Evolutionary conservation across 2,888 invertebrate genomes (phyloP).

Genomic region (Lithophane leautieri): DNA sequence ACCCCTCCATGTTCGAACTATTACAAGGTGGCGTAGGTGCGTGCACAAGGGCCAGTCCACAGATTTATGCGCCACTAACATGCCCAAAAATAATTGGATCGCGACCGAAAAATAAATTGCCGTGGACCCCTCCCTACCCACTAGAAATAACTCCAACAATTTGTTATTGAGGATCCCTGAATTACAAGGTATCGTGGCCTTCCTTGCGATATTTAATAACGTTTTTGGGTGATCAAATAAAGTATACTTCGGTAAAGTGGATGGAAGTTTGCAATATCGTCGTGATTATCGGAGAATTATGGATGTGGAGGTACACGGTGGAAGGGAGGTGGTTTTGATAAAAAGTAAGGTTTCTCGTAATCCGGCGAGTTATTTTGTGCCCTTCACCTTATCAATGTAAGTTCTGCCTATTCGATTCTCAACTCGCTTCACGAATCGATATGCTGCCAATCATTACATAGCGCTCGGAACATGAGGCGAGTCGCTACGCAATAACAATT

Average conservation of each 20-base stretch:
- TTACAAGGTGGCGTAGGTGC: conserved; percentile 71
- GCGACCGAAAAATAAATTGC: conserved; percentile 88
- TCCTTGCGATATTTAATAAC: conserved; percentile 66
- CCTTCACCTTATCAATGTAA: background rate
- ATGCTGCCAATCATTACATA: background rate
- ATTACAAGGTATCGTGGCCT: conserved; percentile 72
- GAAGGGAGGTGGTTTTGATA: conserved; percentile 24
- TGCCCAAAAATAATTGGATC: conserved; percentile 89
- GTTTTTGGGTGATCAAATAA: conserved; percentile 65
- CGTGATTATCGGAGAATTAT: conserved; percentile 60
- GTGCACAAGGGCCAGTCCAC: conserved; percentile 74
- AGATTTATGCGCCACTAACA: conserved; percentile 86
- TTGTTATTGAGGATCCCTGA: conserved; percentile 82
- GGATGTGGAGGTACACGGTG: conserved; percentile 15
- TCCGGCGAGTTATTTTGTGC: conserved; percentile 16
- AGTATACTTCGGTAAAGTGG: conserved; percentile 62
- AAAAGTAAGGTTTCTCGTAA: conserved; percentile 28
- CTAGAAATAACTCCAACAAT: conserved; percentile 81
- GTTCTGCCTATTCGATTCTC: conserved; percentile 1
- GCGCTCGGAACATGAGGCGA: background rate
- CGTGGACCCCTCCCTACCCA: conserved; percentile 70
- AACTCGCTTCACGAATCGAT: background rate
- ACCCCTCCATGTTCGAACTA: conserved; percentile 73
- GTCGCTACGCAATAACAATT: too few relatives aligned
- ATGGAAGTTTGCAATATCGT: conserved; percentile 57